Conservation (phyloP, 2,113 vertebrate species). For the Thalassarche chlororhynchos region DNA sequence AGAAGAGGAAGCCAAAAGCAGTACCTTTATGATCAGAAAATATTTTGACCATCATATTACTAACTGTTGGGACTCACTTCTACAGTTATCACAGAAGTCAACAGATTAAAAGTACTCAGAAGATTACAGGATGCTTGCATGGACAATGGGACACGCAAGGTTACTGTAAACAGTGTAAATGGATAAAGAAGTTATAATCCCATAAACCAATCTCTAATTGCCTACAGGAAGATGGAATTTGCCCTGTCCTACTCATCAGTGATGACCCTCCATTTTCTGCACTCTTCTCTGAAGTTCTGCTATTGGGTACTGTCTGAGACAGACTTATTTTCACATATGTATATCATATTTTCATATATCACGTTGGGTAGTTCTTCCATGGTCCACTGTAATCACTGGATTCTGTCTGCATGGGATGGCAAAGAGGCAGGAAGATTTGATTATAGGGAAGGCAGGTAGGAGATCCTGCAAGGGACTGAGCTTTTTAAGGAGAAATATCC, state of each 20-base stretch:
- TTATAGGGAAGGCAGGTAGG: background rate
- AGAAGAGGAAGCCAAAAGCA: background rate
- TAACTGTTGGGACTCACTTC: background rate
- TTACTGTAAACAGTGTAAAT: background rate
- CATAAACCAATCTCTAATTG: background rate
- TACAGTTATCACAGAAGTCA: background rate
- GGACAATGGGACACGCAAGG: background rate
- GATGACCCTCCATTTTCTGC: background rate
- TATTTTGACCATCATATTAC: background rate
- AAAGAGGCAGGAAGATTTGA: background rate
- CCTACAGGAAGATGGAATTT: background rate
- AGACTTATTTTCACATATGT: background rate
- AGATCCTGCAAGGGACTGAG: background rate
- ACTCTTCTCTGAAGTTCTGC: background rate
- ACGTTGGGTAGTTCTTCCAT: background rate
- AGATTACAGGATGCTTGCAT: background rate
- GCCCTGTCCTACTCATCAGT: background rate
- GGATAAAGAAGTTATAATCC: background rate
- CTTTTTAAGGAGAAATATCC: background rate
- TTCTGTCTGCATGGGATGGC: background rate
- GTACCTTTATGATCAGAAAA: background rate
- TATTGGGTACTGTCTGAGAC: background rate
- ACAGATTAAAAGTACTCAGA: background rate
- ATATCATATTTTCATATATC: background rate
- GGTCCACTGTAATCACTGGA: background rate